A percentile compares a stretch with the other conserved stretches of the same genome.
These are phyloP conservation scores for Orchesella cincta DNA, from an alignment of 1,140 invertebrate species.

Conservation along the genomic window DNA sequence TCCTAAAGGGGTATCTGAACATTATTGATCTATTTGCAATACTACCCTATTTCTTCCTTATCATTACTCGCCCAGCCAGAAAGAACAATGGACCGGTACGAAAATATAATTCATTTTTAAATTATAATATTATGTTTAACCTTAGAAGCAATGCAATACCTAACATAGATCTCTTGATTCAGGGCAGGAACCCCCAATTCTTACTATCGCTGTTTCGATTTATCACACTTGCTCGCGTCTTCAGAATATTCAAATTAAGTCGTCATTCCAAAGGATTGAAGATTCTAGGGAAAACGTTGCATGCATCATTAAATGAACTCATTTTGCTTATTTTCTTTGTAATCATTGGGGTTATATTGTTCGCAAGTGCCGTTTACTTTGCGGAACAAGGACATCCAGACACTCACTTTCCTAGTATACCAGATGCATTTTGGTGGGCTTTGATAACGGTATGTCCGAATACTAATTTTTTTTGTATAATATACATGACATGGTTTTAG, in stretches of 20 bases:
- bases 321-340: constrained; percentile 47
- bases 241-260: constrained; percentile 62
- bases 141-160: background rate
- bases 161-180: too few relatives aligned
- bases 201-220: constrained; percentile 60
- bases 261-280: constrained; percentile 57
- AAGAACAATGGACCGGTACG: background rate
- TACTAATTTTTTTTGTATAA: background rate
- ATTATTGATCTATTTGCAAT: constrained; percentile 16
- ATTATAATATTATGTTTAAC: background rate
- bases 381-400: constrained; percentile 76
- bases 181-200: constrained; percentile 52
- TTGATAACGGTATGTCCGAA: constrained; percentile 72
- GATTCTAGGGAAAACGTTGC: constrained; percentile 64
- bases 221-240: constrained; percentile 61
- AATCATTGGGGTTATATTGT: constrained; percentile 67
- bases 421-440: constrained; percentile 84
- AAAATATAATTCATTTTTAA: background rate
- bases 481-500: too few relatives aligned
- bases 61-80: background rate
- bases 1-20: background rate
- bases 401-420: constrained; percentile 98
- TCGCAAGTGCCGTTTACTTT: constrained; percentile 71
- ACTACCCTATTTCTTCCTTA: background rate
- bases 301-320: constrained; percentile 59